Conservation (phyloP, 2,888 invertebrate genomes). For the Dicyrtomina minuta region DNA sequence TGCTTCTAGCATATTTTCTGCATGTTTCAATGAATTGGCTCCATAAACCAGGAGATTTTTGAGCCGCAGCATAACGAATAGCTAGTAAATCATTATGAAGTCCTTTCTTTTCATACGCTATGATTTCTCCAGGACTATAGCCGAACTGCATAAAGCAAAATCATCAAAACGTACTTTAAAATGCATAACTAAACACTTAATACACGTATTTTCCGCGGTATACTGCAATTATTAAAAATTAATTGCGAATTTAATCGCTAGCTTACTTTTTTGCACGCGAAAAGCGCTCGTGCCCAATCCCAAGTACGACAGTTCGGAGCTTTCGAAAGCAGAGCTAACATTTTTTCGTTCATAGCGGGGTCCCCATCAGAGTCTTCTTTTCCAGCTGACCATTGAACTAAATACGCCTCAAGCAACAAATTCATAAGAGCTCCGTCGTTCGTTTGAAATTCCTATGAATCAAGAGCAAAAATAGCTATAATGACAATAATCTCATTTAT, state of each 20-base stretch:
- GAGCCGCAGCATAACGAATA: constrained; percentile 49
- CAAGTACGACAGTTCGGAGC: constrained; percentile 51
- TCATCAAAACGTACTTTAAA: background rate
- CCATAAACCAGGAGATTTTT: constrained; percentile 45
- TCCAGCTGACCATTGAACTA: constrained; percentile 46
- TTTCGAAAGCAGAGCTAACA: constrained; percentile 48
- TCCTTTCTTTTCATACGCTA: constrained; percentile 51
- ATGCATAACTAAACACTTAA: background rate
- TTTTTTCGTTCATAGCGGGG: constrained; percentile 47
- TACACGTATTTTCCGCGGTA: no score
- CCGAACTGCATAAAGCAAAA: constrained; percentile 38
- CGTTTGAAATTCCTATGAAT: constrained; percentile 45
- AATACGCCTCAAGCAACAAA: constrained; percentile 49
- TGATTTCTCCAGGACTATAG: constrained; percentile 51
- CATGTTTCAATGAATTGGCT: constrained; percentile 51
- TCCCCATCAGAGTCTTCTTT: constrained; percentile 30
- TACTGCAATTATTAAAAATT: no score
- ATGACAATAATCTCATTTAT: background rate
- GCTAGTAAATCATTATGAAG: constrained; percentile 49
- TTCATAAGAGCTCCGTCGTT: constrained; percentile 53
- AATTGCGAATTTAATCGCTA: no score
- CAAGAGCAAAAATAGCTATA: constrained; percentile 2
- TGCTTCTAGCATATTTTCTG: constrained; percentile 49
- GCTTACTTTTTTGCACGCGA: constrained; percentile 53
- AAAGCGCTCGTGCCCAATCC: constrained; percentile 52